Evolutionary conservation across 2,797 vertebrate genomes (phyloP).

Genomic region (Triplophysa yarkandensis): DNA sequence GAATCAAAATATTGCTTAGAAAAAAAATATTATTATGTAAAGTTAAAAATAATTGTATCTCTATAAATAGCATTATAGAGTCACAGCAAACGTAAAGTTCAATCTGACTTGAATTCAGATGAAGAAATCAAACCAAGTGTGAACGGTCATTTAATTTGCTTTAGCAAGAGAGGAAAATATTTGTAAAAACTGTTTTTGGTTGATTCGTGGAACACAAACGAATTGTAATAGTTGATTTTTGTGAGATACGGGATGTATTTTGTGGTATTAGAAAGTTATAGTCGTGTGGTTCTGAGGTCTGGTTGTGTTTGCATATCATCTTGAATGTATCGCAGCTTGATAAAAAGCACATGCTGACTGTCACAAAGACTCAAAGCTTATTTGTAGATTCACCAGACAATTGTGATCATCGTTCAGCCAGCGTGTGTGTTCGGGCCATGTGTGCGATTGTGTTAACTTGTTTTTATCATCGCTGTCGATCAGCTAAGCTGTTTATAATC

Average conservation of each 20-base stretch:
- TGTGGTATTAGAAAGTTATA: not conserved
- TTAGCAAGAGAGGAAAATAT: not conserved
- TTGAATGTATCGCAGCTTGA: not conserved
- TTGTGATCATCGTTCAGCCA: not conserved
- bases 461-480: not conserved
- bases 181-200: too few species aligned
- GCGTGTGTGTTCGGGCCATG: not conserved
- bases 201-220: too few species aligned
- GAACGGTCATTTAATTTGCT: not conserved
- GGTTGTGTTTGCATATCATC: conserved; percentile 4
- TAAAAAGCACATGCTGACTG: conserved; percentile 39
- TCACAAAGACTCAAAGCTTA: conserved; percentile 28
- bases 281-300: not conserved
- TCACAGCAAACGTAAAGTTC: not conserved
- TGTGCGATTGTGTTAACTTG: not conserved
- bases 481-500: not conserved
- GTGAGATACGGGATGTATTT: not conserved
- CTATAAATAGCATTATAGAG: too few species aligned
- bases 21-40: too few species aligned
- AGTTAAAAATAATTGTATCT: too few species aligned
- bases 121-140: not conserved
- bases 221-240: not conserved
- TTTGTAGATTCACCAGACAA: conserved; percentile 14
- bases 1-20: too few species aligned
- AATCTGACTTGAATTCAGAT: not conserved